phyloP scores from a whole-genome alignment of 2,113 vertebrate species.

The human region GRCh38 chr7:55106501-55107000 shows the following conservation, averaged over 20 bases:
- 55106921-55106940: not conserved
- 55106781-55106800: not conserved
- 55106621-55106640: not conserved
- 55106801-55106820: not conserved
- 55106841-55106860: not conserved
- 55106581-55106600: not conserved
- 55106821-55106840: not conserved
- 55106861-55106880: not conserved
- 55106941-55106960: not conserved
- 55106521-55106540: too few species aligned
- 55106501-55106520: not conserved
- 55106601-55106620: not conserved
- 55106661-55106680: not conserved
- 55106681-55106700: not conserved
- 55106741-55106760: not conserved
- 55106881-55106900: not conserved
- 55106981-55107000: not conserved
- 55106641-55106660: not conserved
- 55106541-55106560: not conserved
- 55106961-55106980: accelerated
- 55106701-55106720: not conserved
- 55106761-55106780: not conserved
- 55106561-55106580: not conserved
- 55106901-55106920: not conserved
- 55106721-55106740: not conserved